Evolutionary conservation across 2,797 vertebrate species (phyloP), one percentile per base, ranked within the genome.

Genomic region (Orientallactaga sibirica): DNA sequence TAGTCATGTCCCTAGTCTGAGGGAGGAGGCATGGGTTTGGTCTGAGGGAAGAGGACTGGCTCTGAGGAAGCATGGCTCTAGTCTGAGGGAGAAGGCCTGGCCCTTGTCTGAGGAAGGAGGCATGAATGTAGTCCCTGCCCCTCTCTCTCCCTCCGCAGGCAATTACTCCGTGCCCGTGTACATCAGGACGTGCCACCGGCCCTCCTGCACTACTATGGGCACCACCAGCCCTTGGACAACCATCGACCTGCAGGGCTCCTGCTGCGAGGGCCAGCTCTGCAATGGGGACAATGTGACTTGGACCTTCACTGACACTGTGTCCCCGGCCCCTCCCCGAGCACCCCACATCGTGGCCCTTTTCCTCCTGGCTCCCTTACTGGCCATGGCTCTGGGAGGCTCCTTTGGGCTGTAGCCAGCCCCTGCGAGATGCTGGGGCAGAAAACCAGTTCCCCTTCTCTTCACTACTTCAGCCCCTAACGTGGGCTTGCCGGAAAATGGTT

Each of bases 171-270:
- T 94, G 64, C 96, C 96, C 0, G 95, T 97, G 79, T 97, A 95
- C 70, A 78, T 97, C 85, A 90, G 96, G 79, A 97, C 96, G 37
- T 97, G 96, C 95, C 97, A 97, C 55, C 87, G 94, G 80, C 96
- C 96, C 22, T 89, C 96, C 67, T 97, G 97, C 86, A 89, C 93
- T 79, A 18, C 90, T n/a, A 52, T 15, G 86, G 97, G 97, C n/a
- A 96, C 97, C 85, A 84, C 79, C 91, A 97, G 96, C 77, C 96
- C 95, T 76, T 96, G 96, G 97, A 96, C 96, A 0, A 24, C 79
- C 95, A 96, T 97, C 5, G 88, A 97, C 73, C 95, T 97, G 20
- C 92, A 95, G 55, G 97, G 97, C 19, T 58, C 80, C 79, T 97
- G 97, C 93, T 97, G 97, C n/a, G 4, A 94, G 41, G 97, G 95